Base-by-base conservation (phyloP, 2,113 vertebrate species). In the Muntiacus reevesi region DNA sequence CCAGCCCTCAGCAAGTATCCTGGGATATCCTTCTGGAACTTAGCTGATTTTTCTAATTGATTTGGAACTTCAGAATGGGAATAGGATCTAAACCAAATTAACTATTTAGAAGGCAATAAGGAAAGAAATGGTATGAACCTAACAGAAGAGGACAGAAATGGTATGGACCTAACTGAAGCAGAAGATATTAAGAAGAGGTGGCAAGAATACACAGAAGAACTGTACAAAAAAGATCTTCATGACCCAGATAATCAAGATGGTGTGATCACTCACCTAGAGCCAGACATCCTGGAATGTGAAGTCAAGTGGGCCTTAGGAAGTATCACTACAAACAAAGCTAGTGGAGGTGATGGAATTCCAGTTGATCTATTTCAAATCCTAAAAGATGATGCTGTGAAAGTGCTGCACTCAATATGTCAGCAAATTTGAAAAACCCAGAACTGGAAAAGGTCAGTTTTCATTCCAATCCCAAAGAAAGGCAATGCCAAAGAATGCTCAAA, bases 1-100 rank as follows among this genome's bases (percentile, higher is more conserved):
- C 28, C 40, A 85, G 23, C 43, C 19, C 3, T 74, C 19, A 85
- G 76, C 17, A 59, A 76, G n/a, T 45, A 5, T 50, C 12, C 30
- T 25, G 13, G 33, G n/a, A 52, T 11, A 76, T 87, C 45, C 74
- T 82, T 52, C 23, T 64, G 28, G 52, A 93, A 86, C 15, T 9
- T 9, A 50, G 13, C 6, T 2, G 4, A 36, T 52, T 94, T 91
- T 86, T 89, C 33, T 59, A 76, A 94, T 79, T 23, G 1, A 67
- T 17, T 71, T 14, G 89, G 28, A 89, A 12, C 47, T 95, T 87
- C 79, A 87, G 62, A 95, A 91, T 40, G 21, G 16, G 15, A 40
- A 71, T 2, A 83, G 54, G 13, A 60, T 86, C 47, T 87, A 86
- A 91, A 86, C 28, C 23, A 91, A 64, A 3, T 45, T 45, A 97